phyloP scores from a whole-genome alignment of 35 echinoderm and acorn worm genomes.

The Patiria miniata region DNA sequence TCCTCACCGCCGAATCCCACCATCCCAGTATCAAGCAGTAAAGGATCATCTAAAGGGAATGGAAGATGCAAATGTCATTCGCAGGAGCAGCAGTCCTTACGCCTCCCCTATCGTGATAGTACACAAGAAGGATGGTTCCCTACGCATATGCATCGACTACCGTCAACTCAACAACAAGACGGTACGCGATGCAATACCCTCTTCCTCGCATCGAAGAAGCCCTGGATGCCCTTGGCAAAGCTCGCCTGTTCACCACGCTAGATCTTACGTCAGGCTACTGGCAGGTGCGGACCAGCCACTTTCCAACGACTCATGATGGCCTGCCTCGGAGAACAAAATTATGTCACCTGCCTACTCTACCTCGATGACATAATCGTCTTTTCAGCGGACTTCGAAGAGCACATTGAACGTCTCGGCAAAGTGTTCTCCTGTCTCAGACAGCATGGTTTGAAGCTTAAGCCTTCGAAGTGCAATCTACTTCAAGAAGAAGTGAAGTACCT shows the following conservation, averaged over 20 bases:
- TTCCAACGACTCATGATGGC: too few species aligned
- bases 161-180: conserved; percentile 25
- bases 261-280: conserved; percentile 30
- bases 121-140: conserved; percentile 40
- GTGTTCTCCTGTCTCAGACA: conserved; percentile 31
- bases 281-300: conserved; percentile 40
- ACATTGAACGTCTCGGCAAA: conserved; percentile 3
- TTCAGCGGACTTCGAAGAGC: conserved; percentile 35
- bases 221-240: conserved; percentile 30
- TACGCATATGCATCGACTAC: conserved; percentile 44
- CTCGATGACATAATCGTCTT: too few species aligned
- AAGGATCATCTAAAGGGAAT: too few species aligned
- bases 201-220: conserved; percentile 51
- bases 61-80: too few species aligned
- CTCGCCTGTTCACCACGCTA: conserved; percentile 32
- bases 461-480: conserved; percentile 30
- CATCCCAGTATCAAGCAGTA: too few species aligned
- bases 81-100: too few species aligned
- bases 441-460: conserved; percentile 43
- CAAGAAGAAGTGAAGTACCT: conserved; percentile 34
- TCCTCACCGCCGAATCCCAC: too few species aligned
- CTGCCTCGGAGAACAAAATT: conserved; percentile 47
- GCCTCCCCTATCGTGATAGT: conserved; percentile 37
- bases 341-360: not conserved
- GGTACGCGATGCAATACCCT: conserved; percentile 30